Evolutionary conservation across 2,888 invertebrate species (phyloP), one percentile per base, ranked within the genome.

Genomic region (Thereva nobilitata): DNA sequence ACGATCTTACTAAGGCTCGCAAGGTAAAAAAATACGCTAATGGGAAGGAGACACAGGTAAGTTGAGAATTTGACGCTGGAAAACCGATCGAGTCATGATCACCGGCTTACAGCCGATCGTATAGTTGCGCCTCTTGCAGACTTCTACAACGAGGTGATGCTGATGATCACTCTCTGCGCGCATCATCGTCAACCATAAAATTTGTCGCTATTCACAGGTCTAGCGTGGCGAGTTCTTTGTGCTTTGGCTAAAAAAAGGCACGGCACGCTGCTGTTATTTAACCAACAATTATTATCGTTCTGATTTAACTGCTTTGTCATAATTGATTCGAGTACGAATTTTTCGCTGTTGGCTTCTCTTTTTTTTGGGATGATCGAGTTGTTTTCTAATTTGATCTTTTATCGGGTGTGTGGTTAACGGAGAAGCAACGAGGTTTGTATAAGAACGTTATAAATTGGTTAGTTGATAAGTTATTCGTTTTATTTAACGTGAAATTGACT

Each of bases 51-150:
- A 47, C 54, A 54, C 38, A 54, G 50, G 61, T 61, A 61, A 61
- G 50, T 23, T 61, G 61, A 61, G 61, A 61, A 59, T 61, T 61
- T 61, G 61, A 61, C 50, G 50, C 61, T 61, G 61, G 61, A 50
- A 54, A 55, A 64, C 23, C 38, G 47, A 64, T 54, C 64, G 55
- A 55, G 55, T 37, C 64, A 42, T 53, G 64, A 64, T 63, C 47
- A 41, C 49, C 23, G 42, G 35, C 42, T 64, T 35, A 54, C 64
- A 54, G 54, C 45, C 40, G 54, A 34, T 50, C 34, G 7, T 23
- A 2, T 23, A 23, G 23, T 23, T 23, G 12, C 35, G 40, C 23
- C 49, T 61, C 61, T 61, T 41, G 61, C 34, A 41, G 61, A 47
- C 50, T 23, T 38, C 49, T 7, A n/a, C n/a, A 49, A n/a, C 12